phyloP scores from a whole-genome alignment of 2,888 invertebrate genomes.

The Brenthis ino region DNA sequence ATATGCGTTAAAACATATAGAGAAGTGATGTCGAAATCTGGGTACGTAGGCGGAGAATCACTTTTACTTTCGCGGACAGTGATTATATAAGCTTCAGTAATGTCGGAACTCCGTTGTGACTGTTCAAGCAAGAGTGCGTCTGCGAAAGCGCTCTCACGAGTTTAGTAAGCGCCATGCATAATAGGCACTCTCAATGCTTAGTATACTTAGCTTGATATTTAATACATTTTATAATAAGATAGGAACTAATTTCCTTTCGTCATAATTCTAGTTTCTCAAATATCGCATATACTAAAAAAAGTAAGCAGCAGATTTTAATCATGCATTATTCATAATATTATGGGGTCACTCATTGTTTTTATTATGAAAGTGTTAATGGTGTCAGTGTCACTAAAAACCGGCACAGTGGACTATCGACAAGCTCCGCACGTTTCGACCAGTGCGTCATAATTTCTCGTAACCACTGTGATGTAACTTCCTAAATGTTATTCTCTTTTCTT shows the following conservation, averaged over 20 bases:
- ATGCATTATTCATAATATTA: conserved; percentile 32
- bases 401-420: conserved; percentile 61
- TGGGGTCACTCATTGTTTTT: conserved; percentile 65
- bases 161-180: conserved; percentile 34
- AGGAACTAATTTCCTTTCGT: too few relatives aligned
- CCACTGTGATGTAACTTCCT: conserved; percentile 64
- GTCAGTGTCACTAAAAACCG: conserved; percentile 72
- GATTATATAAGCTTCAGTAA: conserved; percentile 73
- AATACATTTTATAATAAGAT: background rate
- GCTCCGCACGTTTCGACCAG: conserved; percentile 55
- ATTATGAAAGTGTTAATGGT: conserved; percentile 68
- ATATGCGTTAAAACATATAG: conserved; percentile 35
- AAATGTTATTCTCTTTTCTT: conserved; percentile 53
- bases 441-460: conserved; percentile 71
- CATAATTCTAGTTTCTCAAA: background rate
- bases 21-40: conserved; percentile 65
- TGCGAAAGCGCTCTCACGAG: conserved; percentile 71
- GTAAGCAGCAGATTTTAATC: background rate
- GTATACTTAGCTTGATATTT: background rate
- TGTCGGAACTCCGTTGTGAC: conserved; percentile 61
- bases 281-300: background rate
- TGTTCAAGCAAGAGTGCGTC: conserved; percentile 56
- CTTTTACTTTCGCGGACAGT: conserved; percentile 79
- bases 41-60: conserved; percentile 67
- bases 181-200: conserved; percentile 25